phyloP scores from a whole-genome alignment of 2,888 invertebrate species.

The Pachycephus smyrnensis region DNA sequence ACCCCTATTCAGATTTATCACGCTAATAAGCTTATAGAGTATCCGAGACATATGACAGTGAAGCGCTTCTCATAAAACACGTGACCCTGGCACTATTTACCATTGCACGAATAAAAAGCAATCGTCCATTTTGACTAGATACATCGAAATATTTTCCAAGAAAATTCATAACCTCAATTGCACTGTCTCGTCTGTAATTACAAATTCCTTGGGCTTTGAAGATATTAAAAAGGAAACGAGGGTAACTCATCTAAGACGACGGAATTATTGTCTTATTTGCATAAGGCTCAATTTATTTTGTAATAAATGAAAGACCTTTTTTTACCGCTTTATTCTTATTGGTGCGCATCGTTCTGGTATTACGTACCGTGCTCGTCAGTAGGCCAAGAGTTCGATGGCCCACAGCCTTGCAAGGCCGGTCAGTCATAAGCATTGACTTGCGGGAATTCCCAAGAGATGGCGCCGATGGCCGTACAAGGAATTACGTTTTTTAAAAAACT shows the following conservation, averaged over 20 bases:
- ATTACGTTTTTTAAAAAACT: neutral
- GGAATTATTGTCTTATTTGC: too few species aligned
- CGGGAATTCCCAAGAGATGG: neutral
- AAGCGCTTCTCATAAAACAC: conserved; percentile 40
- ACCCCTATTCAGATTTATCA: conserved; percentile 17
- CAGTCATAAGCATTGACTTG: conserved; percentile 8
- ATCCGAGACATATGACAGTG: conserved; percentile 42
- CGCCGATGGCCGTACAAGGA: neutral
- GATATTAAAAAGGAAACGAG: too few species aligned
- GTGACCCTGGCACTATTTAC: conserved; percentile 45
- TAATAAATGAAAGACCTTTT: neutral
- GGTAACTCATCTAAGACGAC: neutral
- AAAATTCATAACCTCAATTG: neutral
- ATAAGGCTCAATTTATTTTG: neutral
- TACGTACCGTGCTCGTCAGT: conserved; percentile 38
- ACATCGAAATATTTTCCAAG: neutral
- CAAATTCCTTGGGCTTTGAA: too few species aligned
- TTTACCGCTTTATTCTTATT: conserved; percentile 5
- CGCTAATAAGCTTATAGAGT: conserved; percentile 40
- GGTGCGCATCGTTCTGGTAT: conserved; percentile 6
- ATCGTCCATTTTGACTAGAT: neutral
- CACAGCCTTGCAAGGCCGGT: conserved; percentile 64
- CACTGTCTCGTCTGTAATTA: neutral
- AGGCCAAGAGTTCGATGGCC: conserved; percentile 63
- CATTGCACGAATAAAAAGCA: conserved; percentile 17